Conservation (phyloP, 2,113 vertebrate genomes). For the Brienomyrus longianalis region DNA sequence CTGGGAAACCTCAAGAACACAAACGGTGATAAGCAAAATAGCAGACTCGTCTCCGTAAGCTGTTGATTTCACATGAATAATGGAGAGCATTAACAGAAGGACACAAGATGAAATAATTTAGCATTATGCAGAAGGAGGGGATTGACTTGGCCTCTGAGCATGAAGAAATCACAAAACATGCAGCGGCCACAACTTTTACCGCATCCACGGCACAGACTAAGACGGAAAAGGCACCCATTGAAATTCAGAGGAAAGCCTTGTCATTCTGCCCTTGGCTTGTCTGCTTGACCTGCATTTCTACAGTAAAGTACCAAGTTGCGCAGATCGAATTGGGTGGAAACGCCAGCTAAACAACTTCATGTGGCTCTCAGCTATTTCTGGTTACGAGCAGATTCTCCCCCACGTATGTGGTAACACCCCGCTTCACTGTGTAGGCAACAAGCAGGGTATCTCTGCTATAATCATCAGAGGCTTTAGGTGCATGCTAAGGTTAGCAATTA, state of each 20-base stretch:
- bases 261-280: background rate
- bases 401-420: background rate
- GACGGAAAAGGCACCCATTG: background rate
- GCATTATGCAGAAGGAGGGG: background rate
- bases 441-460: background rate
- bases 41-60: background rate
- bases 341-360: background rate
- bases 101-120: background rate
- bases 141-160: background rate
- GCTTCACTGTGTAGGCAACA: background rate
- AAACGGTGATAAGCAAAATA: background rate
- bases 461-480: background rate
- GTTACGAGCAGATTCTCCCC: background rate
- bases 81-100: background rate
- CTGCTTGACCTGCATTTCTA: background rate
- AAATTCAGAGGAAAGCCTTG: background rate
- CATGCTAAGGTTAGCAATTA: conserved; percentile 4
- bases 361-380: background rate
- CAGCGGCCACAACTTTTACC: background rate
- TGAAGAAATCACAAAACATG: background rate
- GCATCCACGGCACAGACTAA: background rate
- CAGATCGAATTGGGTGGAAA: background rate
- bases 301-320: background rate
- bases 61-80: background rate
- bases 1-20: background rate